Evolutionary conservation across 2,888 invertebrate species (phyloP).

Genomic region (Melolontha melolontha): DNA sequence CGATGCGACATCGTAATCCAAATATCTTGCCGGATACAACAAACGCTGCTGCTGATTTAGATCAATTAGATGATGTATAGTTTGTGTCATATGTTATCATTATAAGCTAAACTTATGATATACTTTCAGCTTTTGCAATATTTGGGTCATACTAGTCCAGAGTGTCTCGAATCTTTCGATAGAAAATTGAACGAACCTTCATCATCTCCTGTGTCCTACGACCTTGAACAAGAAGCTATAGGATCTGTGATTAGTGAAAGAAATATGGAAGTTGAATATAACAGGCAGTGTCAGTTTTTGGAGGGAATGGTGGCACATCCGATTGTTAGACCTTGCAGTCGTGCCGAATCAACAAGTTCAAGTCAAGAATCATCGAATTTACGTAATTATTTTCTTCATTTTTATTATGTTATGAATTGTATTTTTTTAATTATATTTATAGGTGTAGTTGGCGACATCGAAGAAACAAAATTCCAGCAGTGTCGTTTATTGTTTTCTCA

Average conservation of each 20-base stretch:
- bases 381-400: neutral
- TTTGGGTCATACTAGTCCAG: conserved; percentile 92
- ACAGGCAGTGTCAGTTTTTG: conserved; percentile 55
- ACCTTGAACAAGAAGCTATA: conserved; percentile 87
- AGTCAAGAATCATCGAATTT: conserved; percentile 46
- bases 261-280: conserved; percentile 83
- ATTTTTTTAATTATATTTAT: neutral
- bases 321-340: conserved; percentile 57
- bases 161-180: conserved; percentile 78
- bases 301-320: conserved; percentile 61
- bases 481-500: conserved; percentile 92
- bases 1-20: conserved; percentile 78
- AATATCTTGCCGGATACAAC: conserved; percentile 83
- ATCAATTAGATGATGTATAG: conserved; percentile 91
- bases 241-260: conserved; percentile 87
- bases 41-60: conserved; percentile 87
- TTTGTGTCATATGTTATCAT: neutral
- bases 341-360: conserved; percentile 47
- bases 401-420: neutral
- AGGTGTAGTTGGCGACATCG: conserved; percentile 45
- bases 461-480: conserved; percentile 77
- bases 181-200: conserved; percentile 81
- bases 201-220: conserved; percentile 77
- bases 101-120: conserved; percentile 11
- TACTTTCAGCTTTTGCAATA: conserved; percentile 82